phyloP scores from a whole-genome alignment of 2,888 invertebrate species.

The Melanargia galathea region DNA sequence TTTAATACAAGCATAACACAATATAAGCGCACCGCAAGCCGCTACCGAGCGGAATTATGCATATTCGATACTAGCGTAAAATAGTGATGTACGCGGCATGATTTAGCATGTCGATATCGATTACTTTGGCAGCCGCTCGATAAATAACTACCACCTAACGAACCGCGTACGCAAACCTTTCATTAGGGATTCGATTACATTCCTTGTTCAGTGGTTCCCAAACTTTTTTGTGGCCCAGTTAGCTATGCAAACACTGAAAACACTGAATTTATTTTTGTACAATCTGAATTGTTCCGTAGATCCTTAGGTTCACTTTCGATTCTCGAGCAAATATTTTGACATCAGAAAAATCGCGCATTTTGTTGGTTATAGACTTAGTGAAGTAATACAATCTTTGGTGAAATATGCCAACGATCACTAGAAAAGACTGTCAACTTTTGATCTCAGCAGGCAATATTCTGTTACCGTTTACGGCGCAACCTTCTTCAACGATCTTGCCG shows the following conservation, averaged over 20 bases:
- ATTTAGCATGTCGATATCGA: constrained; percentile 66
- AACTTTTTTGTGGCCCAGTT: neutral
- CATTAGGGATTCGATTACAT: constrained; percentile 67
- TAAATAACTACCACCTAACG: constrained; percentile 66
- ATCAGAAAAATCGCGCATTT: too few species aligned
- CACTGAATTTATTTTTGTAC: neutral
- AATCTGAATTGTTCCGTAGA: too few species aligned
- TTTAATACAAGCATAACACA: constrained; percentile 7
- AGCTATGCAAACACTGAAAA: neutral
- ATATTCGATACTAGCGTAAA: constrained; percentile 38
- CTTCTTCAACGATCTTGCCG: too few species aligned
- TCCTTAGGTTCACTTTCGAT: too few species aligned
- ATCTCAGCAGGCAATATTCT: too few species aligned
- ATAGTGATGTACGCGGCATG: constrained; percentile 54
- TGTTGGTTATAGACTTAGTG: too few species aligned
- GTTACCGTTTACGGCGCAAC: too few species aligned
- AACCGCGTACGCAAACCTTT: constrained; percentile 55
- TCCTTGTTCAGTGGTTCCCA: constrained; percentile 38
- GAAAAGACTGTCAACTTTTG: too few species aligned
- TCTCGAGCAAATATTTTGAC: too few species aligned
- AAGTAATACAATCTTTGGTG: too few species aligned
- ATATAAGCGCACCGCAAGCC: neutral
- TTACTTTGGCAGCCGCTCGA: constrained; percentile 60
- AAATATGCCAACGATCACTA: too few species aligned
- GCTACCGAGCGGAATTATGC: constrained; percentile 21